Conservation (phyloP, 1,140 invertebrate genomes). For the Drosophila pallidifrons region DNA sequence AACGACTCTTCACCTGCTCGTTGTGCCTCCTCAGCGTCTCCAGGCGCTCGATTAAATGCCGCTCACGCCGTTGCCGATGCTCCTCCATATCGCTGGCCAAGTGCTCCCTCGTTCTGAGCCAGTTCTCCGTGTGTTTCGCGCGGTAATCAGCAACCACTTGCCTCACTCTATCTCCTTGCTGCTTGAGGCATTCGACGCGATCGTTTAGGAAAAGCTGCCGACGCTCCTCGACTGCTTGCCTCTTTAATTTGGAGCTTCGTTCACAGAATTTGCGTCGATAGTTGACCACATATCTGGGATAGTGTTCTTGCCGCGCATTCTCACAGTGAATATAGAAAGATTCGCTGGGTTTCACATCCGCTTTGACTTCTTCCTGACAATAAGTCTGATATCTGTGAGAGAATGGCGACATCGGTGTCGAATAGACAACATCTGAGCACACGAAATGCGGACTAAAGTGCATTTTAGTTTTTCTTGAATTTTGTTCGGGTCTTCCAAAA, state of each 20-base stretch:
- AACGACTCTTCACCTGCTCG: conserved; percentile 17
- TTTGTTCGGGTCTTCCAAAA: conserved; percentile 4
- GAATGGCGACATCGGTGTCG: neutral
- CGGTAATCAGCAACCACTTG: neutral
- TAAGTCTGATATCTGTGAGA: neutral
- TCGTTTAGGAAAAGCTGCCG: neutral
- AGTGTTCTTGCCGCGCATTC: conserved; percentile 18
- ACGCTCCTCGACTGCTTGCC: conserved; percentile 23
- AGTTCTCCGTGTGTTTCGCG: neutral
- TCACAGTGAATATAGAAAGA: conserved; percentile 39
- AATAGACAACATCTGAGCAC: neutral
- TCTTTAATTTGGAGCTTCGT: neutral
- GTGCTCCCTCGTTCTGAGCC: conserved; percentile 1
- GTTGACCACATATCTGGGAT: conserved; percentile 16
- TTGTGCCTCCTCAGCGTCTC: conserved; percentile 33
- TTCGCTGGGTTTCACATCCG: neutral
- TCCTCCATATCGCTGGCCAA: conserved; percentile 42
- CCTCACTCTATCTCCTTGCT: conserved; percentile 23
- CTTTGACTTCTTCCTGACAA: neutral
- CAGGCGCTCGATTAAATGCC: neutral
- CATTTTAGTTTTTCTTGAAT: conserved; percentile 9
- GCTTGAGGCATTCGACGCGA: neutral
- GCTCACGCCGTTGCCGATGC: conserved; percentile 27
- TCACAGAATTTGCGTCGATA: neutral
- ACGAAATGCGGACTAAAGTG: neutral